Base-by-base conservation (phyloP, 2,888 invertebrate species). In the Nymphalis polychloros region DNA sequence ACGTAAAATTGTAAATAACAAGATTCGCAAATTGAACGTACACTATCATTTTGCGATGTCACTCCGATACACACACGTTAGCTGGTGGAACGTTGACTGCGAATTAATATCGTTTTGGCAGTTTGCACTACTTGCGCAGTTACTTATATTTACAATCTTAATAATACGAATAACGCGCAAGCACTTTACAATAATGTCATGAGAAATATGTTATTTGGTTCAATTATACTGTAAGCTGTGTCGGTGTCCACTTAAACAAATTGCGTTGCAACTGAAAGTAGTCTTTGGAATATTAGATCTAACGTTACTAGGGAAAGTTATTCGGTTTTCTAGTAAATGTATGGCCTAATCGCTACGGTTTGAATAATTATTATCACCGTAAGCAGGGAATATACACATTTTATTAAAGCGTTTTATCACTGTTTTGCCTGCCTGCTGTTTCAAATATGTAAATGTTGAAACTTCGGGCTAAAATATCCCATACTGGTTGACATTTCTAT, bases 91-190 rank as follows among this genome's bases (percentile, higher is more conserved):
- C 31, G 27, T 16, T 60, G 52, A 52, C 50, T 35, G 47, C 52
- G 17, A 60, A 65, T 60, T 60, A 53, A 65, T 65, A 60, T 60
- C 27, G 6, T 52, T 59, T 60, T 65, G 65, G 65, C 60, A 65
- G 47, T 60, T 59, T 31, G n/a, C 60, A 31, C 60, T 31, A 48
- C 46, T 47, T 65, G 60, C 65, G 60, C 60, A 65, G 59, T 52
- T 65, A 50, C 17, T 20, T 31, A 16, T 19, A 57, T 57, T 57
- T 31, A 65, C 20, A 65, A 31, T 60, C 47, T 60, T 47, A 20
- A 16, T 41, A 50, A 50, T 64, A 64, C n/a, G n/a, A n/a, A n/a
- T n/a, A n/a, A n/a, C 53, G 27, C 27, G 27, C 23, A 7, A 31
- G 41, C 41, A 41, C 19, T 57, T 57, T 41, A 41, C 57, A 57